Evolutionary conservation across 2,888 invertebrate genomes (phyloP), one percentile per base, ranked within the genome.

Genomic region (Crocallis elinguaria): DNA sequence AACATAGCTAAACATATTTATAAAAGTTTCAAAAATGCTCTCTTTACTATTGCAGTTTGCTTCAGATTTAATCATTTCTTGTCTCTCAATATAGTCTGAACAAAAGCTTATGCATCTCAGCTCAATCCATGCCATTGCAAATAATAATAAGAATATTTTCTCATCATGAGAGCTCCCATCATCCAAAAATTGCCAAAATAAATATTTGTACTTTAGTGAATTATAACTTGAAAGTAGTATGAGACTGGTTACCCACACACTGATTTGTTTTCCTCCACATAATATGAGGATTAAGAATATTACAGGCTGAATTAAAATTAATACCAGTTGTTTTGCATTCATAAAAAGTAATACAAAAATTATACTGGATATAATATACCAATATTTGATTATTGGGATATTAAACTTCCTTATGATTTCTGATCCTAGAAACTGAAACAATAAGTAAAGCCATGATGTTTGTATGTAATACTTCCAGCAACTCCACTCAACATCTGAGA

Each of bases 71-170:
- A 54, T 67, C 62, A 33, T 75, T 62, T 74, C 71, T 52, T 68
- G 73, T 67, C 53, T 78, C 41, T 80, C 82, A 35, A 92, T 82
- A 67, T 83, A 90, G 62, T 95, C 95, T 54, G 96, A 85, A 64
- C 93, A 93, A 79, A 93, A 96, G 79, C 97, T 96, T 29, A 96
- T 94, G 66, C 96, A 95, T 71, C 95, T 94, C 64, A 95, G 86
- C 79, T 94, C 94, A 73, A 93, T 94, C 96, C 96, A 97, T 57
- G 94, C 94, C 64, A 93, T 76, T 27, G 92, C 85, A 54, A 93
- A 86, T 51, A 93, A 84, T 43, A 94, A 71, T 59, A 94, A 75
- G 67, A 92, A 93, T 27, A 93, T 86, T 61, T 92, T 86, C 61
- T 93, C 92, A 67, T 93, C 92, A 46, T 84, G 77, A 19, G 92